Evolutionary conservation across 2,888 invertebrate species (phyloP), one percentile per base, ranked within the genome.

Genomic region (Apotomis capreana): DNA sequence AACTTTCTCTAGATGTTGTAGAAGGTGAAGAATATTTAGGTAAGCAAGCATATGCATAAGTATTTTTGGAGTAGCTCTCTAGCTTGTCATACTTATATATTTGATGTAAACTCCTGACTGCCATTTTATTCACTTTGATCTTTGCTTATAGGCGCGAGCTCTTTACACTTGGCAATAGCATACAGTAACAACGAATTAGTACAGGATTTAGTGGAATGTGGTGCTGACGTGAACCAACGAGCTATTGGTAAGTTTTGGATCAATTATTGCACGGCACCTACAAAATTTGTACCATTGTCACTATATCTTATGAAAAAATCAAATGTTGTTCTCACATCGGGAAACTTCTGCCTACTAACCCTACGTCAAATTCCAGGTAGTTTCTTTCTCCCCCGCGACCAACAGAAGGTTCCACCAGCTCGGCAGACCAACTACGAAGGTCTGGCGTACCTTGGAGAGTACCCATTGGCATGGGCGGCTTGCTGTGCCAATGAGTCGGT

Each of bases 21-120:
- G 98, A 99, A 91, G 99, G 99, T 0, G 98, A 99, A 88, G 99
- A 99, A 91, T 99, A 99, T 92, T 95, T 98, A 84, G 99, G 97
- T 96, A 87, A 81, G 77, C 8, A 6, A 44, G 44, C 26, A 26
- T 26, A 26, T 3, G 44, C 49, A 49, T 49, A 40, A 40, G 49
- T 49, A 49, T 9, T 49, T 10, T 49, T 49, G 0, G 9, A 10
- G 10, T 9, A 49, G 49, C 49, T 10, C 3, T 9, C 9, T 49
- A 49, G 40, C 49, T 49, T 9, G 49, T 49, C 3, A 10, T 8
- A 49, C 49, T 49, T 10, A 9, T 49, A 49, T 49, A 49, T 49
- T 8, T 44, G 44, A 5, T 6, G 44, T 44, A 44, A 8, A 44
- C 44, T 44, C 6, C 44, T 6, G 8, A 44, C 8, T 44, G 3